Base-by-base conservation (phyloP, 2,113 vertebrate genomes). In the Sakesphorus luctuosus region DNA sequence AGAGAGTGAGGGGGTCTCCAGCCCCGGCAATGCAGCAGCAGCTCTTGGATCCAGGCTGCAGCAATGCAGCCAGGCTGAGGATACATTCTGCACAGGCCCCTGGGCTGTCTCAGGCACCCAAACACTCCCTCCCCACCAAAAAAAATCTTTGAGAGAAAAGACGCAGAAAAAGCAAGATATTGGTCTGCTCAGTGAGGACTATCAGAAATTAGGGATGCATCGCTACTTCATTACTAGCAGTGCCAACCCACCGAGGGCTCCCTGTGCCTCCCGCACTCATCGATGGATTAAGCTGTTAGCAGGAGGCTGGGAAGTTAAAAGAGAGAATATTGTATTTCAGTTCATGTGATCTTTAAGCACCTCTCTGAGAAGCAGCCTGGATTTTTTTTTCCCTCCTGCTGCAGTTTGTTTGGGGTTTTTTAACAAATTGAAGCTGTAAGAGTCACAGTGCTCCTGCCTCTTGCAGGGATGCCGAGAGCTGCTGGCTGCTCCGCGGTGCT, bases 241-340 rank as follows among this genome's bases (percentile, higher is more conserved):
- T 24, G 74, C 61, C 43, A 50, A 81, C 31, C 77, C 83, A 80
- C 35, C 1, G 0, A 44, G 4, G 62, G 81, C 66, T 87, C 20
- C 0, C 81, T 35, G 69, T 40, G 69, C 84, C 74, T 89, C 65
- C 73, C 47, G 67, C 58, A 4, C 74, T 86, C 80, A 62, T 49
- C 81, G 28, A 38, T 69, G 72, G 93, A 95, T 93, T 84, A 93
- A 92, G 88, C 93, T 88, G 88, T 84, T 92, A 93, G 84, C 78
- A 90, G 90, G 85, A 94, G 69, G 77, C 93, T 89, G 85, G 75
- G 89, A 92, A 91, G 82, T 86, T 91, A 88, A 88, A 77, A 77
- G 84, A 89, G 56, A 17, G 28, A 96, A 97, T 92, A 96, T 20
- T 92, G 81, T 69, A 91, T 96, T 94, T 84, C 84, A 74, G 80